Evolutionary conservation across 2,888 invertebrate genomes (phyloP).

Genomic region (Drosophila crucigera): DNA sequence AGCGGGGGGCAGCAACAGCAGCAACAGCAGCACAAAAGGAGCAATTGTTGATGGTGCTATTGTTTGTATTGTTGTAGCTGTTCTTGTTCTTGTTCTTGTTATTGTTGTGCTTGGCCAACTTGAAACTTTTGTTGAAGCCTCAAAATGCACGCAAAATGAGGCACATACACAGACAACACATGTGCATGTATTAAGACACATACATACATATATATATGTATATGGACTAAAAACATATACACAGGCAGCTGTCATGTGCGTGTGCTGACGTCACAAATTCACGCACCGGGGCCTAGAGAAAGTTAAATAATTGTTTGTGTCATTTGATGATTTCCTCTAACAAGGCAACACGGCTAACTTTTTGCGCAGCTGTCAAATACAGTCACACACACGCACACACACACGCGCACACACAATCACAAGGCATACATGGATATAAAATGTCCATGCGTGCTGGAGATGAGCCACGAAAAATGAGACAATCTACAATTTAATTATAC

Average conservation of each 20-base stretch:
- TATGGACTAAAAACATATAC: conserved; percentile 3
- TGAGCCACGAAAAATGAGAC: conserved; percentile 21
- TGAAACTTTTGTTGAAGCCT: conserved; percentile 63
- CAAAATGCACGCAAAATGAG: conserved; percentile 54
- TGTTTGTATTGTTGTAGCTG: conserved; percentile 32
- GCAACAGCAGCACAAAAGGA: conserved; percentile 31
- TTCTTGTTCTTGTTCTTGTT: conserved; percentile 31
- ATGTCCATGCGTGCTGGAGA: conserved; percentile 20
- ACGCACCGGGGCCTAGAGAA: conserved; percentile 71
- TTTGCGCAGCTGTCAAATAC: conserved; percentile 61
- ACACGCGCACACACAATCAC: conserved; percentile 14
- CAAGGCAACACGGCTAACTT: conserved; percentile 63
- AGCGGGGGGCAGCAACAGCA: neutral
- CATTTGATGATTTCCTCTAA: conserved; percentile 80
- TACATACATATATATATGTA: neutral
- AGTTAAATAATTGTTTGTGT: conserved; percentile 81
- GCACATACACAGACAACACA: conserved; percentile 5
- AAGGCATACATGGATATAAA: conserved; percentile 18
- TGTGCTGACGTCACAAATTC: conserved; percentile 70
- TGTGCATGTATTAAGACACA: conserved; percentile 7
- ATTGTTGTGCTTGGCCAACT: conserved; percentile 54
- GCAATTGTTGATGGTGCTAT: conserved; percentile 45
- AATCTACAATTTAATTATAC: conserved; percentile 4
- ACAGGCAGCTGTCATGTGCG: conserved; percentile 56
- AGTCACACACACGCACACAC: conserved; percentile 36